Conservation (phyloP, 2,888 invertebrate species). For the Lysandra coridon region DNA sequence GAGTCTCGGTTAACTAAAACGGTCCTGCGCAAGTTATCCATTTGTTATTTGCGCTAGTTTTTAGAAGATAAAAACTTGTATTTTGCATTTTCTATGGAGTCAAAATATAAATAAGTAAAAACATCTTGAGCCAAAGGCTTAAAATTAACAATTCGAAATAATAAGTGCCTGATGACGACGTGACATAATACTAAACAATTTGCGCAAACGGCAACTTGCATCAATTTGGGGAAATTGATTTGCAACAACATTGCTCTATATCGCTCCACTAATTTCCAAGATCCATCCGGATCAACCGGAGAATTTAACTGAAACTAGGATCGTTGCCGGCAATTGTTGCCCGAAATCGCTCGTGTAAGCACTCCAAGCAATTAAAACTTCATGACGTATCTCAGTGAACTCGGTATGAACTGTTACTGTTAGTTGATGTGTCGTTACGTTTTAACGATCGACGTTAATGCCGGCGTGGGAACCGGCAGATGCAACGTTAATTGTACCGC, state of each 20-base stretch:
- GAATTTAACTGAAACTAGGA: background rate
- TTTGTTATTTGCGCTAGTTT: background rate
- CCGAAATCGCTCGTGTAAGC: background rate
- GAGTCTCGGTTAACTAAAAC: no score
- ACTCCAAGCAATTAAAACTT: background rate
- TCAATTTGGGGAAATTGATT: background rate
- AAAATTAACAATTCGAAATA: no score
- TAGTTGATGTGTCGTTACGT: slow-evolving; percentile 20
- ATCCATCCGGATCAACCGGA: background rate
- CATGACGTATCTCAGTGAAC: slow-evolving; percentile 30
- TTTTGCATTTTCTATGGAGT: no score
- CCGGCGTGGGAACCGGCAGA: slow-evolving; percentile 22
- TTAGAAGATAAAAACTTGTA: no score
- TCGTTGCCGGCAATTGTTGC: background rate
- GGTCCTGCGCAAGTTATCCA: background rate
- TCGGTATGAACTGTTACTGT: slow-evolving; percentile 12
- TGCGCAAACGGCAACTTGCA: background rate
- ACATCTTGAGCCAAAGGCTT: no score
- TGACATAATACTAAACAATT: background rate
- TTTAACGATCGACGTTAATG: slow-evolving; percentile 15
- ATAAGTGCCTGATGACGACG: background rate
- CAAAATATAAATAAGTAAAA: no score
- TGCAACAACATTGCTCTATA: background rate
- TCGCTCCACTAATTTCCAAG: background rate
- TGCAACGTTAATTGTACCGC: slow-evolving; percentile 15